Base-by-base conservation (phyloP, 2,888 invertebrate genomes). In the Sarcophaga carnaria region DNA sequence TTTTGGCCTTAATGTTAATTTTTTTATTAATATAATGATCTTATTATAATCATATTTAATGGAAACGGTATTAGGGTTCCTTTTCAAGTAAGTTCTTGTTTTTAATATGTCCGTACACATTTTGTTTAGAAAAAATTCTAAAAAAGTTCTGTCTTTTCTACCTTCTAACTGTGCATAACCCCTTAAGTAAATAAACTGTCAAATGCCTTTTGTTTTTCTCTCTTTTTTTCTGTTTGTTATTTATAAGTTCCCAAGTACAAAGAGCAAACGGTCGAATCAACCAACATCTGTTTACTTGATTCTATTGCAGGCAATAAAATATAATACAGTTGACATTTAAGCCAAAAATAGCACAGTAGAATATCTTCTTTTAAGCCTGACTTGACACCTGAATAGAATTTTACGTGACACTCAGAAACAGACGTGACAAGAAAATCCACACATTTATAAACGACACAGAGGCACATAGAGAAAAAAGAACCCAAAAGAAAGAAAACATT, bases 301-400 rank as follows among this genome's bases (percentile, higher is more conserved):
- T 71, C 66, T 74, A 60, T 20, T 14, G 64, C 54, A 59, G 49
- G 71, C 75, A 84, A 83, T 83, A 81, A 84, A 80, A 81, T 75
- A 87, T 54, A 54, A 54, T 74, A 59, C 59, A 62, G 77, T 79
- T 83, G 83, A 87, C 86, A 87, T 75, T 80, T 64, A 80, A 81
- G 70, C 80, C 77, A 87, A 78, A 83, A 71, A 78, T 74, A 80
- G 78, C 70, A 83, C 69, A 78, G 63, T 22, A n/a, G 78, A 87
- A 87, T 87, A 87, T 87, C 87, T 87, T 84, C 84, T 87, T 87
- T 87, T 84, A 81, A 71, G 75, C 67, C 45, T 45, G 22, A 37
- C 25, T 75, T 87, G 87, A 87, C 87, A 87, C 84, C 87, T 87
- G 84, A 84, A 80, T 86, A 86, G 80, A 86, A 87, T 79, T 82